These are phyloP conservation scores for Acanthosepion esculentum DNA, from an alignment of 2,888 invertebrate genomes.

Conservation along the genomic window DNA sequence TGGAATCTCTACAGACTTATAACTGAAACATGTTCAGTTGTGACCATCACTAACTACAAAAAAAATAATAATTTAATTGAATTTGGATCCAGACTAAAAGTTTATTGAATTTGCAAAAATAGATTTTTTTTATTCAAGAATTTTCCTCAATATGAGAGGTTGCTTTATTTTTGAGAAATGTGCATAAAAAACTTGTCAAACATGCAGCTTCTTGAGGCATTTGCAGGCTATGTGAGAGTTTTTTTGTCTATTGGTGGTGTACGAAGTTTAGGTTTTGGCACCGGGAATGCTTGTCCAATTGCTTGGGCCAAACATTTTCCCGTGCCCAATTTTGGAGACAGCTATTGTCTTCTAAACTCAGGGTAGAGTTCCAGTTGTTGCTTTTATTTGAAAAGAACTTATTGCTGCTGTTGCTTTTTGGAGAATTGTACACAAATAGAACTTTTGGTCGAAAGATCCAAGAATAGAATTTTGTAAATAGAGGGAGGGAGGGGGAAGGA, in stretches of 20 bases:
- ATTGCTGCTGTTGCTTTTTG: slow-evolving; percentile 21
- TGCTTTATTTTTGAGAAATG: neutral
- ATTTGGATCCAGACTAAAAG: slow-evolving; percentile 15
- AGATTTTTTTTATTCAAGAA: neutral
- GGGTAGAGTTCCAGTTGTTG: neutral
- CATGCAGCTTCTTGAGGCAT: neutral
- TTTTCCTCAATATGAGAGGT: neutral
- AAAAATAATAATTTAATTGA: neutral
- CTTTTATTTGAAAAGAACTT: neutral
- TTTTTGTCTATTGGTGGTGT: neutral
- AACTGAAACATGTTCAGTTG: neutral
- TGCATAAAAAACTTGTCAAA: neutral
- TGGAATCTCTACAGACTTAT: neutral
- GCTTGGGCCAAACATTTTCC: neutral
- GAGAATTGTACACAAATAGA: neutral
- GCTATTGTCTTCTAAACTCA: neutral
- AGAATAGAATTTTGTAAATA: neutral
- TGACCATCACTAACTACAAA: neutral
- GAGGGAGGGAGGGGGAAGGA: neutral
- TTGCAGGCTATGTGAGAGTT: neutral
- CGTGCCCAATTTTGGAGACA: neutral
- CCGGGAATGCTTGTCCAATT: neutral
- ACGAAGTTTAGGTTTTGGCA: neutral
- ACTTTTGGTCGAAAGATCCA: slow-evolving; percentile 33
- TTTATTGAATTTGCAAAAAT: slow-evolving; percentile 33